Base-by-base conservation (phyloP, 2,797 vertebrate species). In the Sebastes umbrosus region DNA sequence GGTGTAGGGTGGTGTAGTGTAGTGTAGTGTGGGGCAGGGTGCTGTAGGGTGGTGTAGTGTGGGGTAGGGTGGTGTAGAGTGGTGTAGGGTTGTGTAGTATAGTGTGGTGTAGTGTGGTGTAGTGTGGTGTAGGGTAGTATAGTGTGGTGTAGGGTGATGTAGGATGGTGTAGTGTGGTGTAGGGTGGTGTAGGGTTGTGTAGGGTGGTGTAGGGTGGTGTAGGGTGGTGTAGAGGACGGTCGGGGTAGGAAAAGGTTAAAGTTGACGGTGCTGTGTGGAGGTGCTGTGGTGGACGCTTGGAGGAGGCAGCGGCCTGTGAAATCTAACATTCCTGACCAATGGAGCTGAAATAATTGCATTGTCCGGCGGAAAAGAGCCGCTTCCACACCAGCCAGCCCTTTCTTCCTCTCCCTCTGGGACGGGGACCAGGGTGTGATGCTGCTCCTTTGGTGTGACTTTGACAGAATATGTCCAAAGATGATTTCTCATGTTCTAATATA, bases 311-410 rank as follows among this genome's bases (percentile, higher is more conserved):
- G 89, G 96, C 94, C 95, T 96, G 96, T 97, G 96, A 97, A 97
- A 97, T 97, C 96, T 94, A 89, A 94, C 96, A 98, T 97, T 97
- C 97, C 97, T 97, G 95, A 93, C 95, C 96, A 97, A 95, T 96
- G 96, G 96, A 97, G 97, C 97, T 94, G 96, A 97, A 97, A 96
- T 97, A 95, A 97, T 96, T 91, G 95, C 95, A 96, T 97, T 97
- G 97, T 97, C 95, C 96, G 85, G 92, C 87, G 94, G 95, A 94
- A 96, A 96, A 96, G 93, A 93, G 90, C 93, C 94, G 94, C 96
- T 95, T 78, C 78, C 54, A 50, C 76, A 50, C 10, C 79, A 73
- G 32, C 69, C 76, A 88, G 90, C 92, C 91, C 93, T 57, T 63
- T 46, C 75, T 46, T 57, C 75, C 75, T 25, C 94, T 92, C 93